A percentile compares a stretch with the other conserved stretches of the same genome.
Evolutionary conservation across 2,797 vertebrate species (phyloP).

Genomic region (Ctenosaura bakeri): DNA sequence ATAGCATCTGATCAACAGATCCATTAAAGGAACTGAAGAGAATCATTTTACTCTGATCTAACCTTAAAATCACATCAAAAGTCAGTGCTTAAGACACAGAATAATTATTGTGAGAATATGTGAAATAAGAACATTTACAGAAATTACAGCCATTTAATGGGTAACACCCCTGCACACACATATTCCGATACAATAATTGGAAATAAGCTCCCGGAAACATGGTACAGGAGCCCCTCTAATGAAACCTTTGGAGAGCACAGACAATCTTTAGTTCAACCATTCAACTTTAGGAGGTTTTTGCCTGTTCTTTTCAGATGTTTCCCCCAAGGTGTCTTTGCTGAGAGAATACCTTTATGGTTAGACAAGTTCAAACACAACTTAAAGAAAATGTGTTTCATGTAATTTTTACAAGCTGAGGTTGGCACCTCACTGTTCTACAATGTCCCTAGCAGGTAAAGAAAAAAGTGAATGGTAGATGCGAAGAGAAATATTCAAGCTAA

Average conservation of each 20-base stretch:
- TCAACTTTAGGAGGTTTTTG: constrained; percentile 37
- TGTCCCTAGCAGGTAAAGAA: constrained; percentile 28
- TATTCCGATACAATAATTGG: constrained; percentile 34
- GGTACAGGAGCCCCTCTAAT: constrained; percentile 59
- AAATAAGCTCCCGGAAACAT: constrained; percentile 56
- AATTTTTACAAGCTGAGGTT: constrained; percentile 64
- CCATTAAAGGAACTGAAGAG: constrained; percentile 17
- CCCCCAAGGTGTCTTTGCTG: constrained; percentile 54
- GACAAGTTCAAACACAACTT: constrained; percentile 67
- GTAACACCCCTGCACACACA: constrained; percentile 26
- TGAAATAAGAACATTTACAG: constrained; percentile 35
- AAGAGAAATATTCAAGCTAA: constrained; percentile 57
- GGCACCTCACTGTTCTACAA: constrained; percentile 62
- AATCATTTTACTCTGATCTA: neutral
- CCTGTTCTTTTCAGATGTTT: constrained; percentile 58
- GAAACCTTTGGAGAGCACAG: constrained; percentile 66
- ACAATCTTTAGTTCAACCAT: constrained; percentile 65
- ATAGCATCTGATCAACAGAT: constrained; percentile 26
- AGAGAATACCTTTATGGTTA: constrained; percentile 56
- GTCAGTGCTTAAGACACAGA: constrained; percentile 9
- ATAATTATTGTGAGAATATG: constrained; percentile 48
- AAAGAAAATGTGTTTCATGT: constrained; percentile 65
- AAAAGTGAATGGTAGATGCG: constrained; percentile 24
- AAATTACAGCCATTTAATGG: constrained; percentile 54
- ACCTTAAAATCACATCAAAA: constrained; percentile 40